A percentile compares a stretch with the other conserved stretches of the same genome.
Evolutionary conservation across 2,797 vertebrate genomes (phyloP).

Genomic region (Syngnathus rostellatus): DNA sequence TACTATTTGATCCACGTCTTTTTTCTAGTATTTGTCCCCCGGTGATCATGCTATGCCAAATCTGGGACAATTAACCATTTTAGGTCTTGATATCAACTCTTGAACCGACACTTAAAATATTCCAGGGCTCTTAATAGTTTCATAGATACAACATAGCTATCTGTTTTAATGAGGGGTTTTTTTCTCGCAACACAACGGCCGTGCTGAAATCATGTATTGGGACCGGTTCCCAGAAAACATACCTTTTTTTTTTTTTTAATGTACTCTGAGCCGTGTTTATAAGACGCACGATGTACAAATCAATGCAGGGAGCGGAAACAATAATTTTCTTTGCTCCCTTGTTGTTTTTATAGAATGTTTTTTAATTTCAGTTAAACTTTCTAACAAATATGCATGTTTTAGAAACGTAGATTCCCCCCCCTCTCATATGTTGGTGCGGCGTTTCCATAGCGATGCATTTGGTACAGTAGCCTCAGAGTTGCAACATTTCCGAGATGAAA

Average conservation of each 20-base stretch:
- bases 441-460: slow-evolving; percentile 34
- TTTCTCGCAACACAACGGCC: slow-evolving; percentile 16
- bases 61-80: slow-evolving; percentile 30
- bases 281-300: slow-evolving; percentile 43
- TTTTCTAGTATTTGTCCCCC: slow-evolving; percentile 41
- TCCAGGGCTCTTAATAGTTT: slow-evolving; percentile 23
- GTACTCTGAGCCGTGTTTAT: slow-evolving; percentile 56
- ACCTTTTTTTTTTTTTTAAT: slow-evolving; percentile 26
- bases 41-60: slow-evolving; percentile 40
- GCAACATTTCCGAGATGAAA: slow-evolving; percentile 1
- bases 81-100: slow-evolving; percentile 26
- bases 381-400: slow-evolving; percentile 51
- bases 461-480: slow-evolving; percentile 28
- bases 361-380: slow-evolving; percentile 32
- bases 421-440: slow-evolving; percentile 21
- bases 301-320: slow-evolving; percentile 31
- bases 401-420: slow-evolving; percentile 24
- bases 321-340: slow-evolving; percentile 13
- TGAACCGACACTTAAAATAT: slow-evolving; percentile 32
- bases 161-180: not conserved
- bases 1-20: slow-evolving; percentile 23
- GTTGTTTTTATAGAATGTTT: slow-evolving; percentile 28
- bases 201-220: slow-evolving; percentile 26
- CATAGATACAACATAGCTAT: slow-evolving; percentile 10
- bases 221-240: slow-evolving; percentile 56